Percentiles rank a stretch among this genome's conserved stretches.
Evolutionary conservation across 2,113 vertebrate species (phyloP).

Genomic region (Merops nubicus): DNA sequence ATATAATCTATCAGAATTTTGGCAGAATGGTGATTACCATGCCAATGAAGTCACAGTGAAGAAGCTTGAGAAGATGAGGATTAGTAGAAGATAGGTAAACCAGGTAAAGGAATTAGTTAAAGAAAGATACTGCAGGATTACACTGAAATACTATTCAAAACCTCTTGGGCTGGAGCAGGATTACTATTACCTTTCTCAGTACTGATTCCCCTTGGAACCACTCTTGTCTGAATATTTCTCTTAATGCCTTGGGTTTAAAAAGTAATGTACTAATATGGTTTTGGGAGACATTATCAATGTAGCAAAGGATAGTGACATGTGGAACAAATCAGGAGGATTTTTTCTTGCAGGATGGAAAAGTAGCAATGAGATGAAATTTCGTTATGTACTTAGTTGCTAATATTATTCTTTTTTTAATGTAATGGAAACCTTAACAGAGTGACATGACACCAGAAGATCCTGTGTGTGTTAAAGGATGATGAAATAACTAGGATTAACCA

Average conservation of each 20-base stretch:
- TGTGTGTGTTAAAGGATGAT: background rate
- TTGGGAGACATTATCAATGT: background rate
- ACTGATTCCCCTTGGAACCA: background rate
- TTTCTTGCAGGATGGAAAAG: background rate
- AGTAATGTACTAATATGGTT: background rate
- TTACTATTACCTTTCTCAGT: background rate
- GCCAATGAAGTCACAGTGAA: background rate
- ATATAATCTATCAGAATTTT: background rate
- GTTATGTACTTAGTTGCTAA: background rate
- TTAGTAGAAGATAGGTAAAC: background rate
- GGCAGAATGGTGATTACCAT: background rate
- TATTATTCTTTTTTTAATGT: background rate
- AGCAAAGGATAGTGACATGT: background rate
- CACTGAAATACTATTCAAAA: background rate
- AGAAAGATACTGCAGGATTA: background rate
- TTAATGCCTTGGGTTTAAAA: background rate
- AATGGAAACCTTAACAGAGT: background rate
- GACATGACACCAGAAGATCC: background rate
- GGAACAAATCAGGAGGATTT: background rate
- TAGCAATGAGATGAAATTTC: background rate
- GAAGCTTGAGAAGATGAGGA: background rate
- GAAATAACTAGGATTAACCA: background rate
- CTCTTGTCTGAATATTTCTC: background rate
- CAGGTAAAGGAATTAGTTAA: background rate
- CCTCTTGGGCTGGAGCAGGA: background rate